Percentiles rank a stretch among this genome's conserved stretches.
phyloP scores from a whole-genome alignment of 2,797 vertebrate genomes.

The Hozukius guyotensis region DNA sequence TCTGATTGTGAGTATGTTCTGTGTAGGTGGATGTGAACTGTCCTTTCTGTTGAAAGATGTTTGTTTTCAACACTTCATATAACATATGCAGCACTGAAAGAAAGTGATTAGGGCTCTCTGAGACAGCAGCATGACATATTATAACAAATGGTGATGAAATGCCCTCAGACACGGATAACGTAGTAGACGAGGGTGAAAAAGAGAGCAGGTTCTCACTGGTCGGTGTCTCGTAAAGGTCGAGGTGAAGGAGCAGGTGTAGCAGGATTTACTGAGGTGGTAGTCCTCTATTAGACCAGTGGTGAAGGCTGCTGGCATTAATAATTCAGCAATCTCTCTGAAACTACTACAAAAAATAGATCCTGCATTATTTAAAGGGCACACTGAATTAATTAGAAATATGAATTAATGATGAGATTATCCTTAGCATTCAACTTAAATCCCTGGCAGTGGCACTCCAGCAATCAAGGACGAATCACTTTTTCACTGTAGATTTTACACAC shows the following conservation, averaged over 20 bases:
- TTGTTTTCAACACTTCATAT: background rate
- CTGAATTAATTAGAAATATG: conserved; percentile 77
- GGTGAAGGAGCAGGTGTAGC: conserved; percentile 35
- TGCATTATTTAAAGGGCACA: conserved; percentile 76
- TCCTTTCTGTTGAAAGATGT: background rate
- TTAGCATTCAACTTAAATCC: conserved; percentile 64
- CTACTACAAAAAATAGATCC: conserved; percentile 58
- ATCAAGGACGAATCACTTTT: conserved; percentile 42
- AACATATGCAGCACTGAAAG: background rate
- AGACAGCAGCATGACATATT: conserved; percentile 9
- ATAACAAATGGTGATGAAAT: conserved; percentile 27
- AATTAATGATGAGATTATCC: conserved; percentile 80
- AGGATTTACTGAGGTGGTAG: conserved; percentile 50
- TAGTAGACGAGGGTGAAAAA: conserved; percentile 4
- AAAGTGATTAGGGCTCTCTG: conserved; percentile 13
- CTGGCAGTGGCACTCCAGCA: conserved; percentile 16
- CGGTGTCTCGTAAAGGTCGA: conserved; percentile 7
- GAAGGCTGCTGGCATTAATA: conserved; percentile 70
- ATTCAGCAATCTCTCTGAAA: conserved; percentile 73
- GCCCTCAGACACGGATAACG: conserved; percentile 7
- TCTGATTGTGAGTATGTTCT: background rate
- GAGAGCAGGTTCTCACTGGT: conserved; percentile 5
- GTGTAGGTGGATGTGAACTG: background rate
- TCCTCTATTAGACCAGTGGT: conserved; percentile 55
- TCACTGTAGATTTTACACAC: conserved; percentile 13